Conservation (phyloP, 2,797 vertebrate genomes). For the Gila robusta region DNA sequence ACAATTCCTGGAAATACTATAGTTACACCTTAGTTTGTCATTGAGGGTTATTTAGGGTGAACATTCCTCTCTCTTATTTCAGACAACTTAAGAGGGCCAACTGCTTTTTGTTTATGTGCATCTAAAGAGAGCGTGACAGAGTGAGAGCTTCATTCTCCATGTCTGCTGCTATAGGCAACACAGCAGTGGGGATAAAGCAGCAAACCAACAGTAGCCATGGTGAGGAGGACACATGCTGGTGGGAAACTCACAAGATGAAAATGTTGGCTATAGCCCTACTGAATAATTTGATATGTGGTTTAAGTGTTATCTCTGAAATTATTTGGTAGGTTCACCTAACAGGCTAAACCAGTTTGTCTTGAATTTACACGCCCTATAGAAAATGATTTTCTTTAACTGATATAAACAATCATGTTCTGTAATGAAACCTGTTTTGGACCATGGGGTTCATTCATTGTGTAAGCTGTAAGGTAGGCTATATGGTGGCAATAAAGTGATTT, state of each 20-base stretch:
- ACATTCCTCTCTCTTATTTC: conserved; percentile 25
- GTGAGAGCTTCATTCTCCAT: conserved; percentile 7
- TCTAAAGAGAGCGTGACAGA: conserved; percentile 18
- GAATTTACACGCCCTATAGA: background rate
- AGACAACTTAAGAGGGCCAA: conserved; percentile 21
- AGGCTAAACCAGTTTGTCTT: background rate
- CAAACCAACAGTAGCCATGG: conserved; percentile 54
- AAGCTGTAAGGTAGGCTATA: background rate
- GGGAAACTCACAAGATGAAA: background rate
- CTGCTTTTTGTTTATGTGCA: conserved; percentile 23
- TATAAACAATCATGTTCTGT: background rate
- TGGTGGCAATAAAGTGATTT: background rate
- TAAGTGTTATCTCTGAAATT: background rate
- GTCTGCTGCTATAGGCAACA: conserved; percentile 45
- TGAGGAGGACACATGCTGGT: conserved; percentile 23
- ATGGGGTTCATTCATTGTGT: background rate
- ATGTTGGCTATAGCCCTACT: background rate
- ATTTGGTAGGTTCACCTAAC: background rate
- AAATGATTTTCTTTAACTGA: background rate
- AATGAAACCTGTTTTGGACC: background rate
- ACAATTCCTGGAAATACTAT: background rate
- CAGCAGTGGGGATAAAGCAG: conserved; percentile 35
- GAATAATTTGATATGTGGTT: background rate
- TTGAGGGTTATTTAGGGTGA: conserved; percentile 7
- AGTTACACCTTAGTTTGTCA: conserved; percentile 3